Base-by-base conservation (phyloP, 1,140 invertebrate genomes). In the Tyrophagus putrescentiae region DNA sequence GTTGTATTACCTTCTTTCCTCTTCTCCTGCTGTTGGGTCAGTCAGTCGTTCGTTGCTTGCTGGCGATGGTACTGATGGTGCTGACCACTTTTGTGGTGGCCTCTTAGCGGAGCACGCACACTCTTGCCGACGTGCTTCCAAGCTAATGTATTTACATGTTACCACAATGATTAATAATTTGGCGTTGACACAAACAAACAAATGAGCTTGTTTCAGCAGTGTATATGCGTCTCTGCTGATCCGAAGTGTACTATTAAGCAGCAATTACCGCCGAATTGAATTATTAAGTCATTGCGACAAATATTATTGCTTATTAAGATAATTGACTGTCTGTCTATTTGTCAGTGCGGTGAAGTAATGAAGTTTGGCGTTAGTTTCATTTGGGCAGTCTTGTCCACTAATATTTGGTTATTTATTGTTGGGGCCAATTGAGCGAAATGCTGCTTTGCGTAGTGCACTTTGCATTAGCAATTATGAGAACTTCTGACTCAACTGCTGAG, bases 381-480 rank as follows among this genome's bases (percentile, higher is more conserved):
- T 21, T 39, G 13, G 13, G 36, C 13, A 39, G 13, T 13, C 36
- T 39, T 13, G 36, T 13, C 36, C 21, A 39, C 36, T 39, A 39
- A 13, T 21, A 39, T 39, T 39, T 13, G 21, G 36, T 39, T 13
- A 39, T 21, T 39, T 39, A 39, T 39, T 39, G 21, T 13, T 39
- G 13, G 36, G 13, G 36, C 21, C 21, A 13, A 21, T 39, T 21
- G 13, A 13, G 13, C 21, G 36, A 39, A 39, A 39, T 21, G 13
- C 21, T 18, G 9, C 23, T 48, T 48, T 48, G 31, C 31, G 45
- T 48, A 48, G 45, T 18, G 7, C 45, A 18, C 45, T 48, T 48
- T 48, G 45, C 45, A 48, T 48, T 48, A 29, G 7, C 45, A 48
- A 48, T 48, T 48, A 48, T n/a, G n/a, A n/a, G n/a, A n/a, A n/a